phyloP scores from a whole-genome alignment of 2,113 vertebrate genomes.

The Conger conger region DNA sequence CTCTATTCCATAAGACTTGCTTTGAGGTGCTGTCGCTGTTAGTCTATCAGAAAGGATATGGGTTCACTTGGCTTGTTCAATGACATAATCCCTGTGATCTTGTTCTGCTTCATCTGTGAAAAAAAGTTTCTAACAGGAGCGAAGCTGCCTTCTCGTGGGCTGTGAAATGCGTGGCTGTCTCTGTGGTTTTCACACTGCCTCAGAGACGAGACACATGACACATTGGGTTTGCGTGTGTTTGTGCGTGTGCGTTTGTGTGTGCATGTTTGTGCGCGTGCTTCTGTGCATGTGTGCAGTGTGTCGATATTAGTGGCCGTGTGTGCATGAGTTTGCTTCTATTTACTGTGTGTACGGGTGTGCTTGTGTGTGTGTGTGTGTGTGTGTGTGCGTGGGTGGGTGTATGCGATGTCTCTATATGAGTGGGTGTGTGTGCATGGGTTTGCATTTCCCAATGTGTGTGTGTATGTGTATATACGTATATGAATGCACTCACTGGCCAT shows the following conservation, averaged over 20 bases:
- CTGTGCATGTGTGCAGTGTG: slow-evolving; percentile 24
- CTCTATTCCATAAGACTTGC: not conserved
- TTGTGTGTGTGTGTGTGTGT: not conserved
- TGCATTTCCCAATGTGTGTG: not conserved
- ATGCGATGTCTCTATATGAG: not conserved
- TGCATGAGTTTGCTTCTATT: too few relatives aligned
- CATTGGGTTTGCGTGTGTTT: not conserved
- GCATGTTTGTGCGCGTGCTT: slow-evolving; percentile 7
- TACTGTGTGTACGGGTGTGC: not conserved
- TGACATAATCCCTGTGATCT: not conserved
- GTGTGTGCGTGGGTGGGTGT: not conserved
- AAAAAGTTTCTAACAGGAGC: slow-evolving; percentile 6
- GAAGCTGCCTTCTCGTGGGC: not conserved
- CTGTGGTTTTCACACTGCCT: not conserved
- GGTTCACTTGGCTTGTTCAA: not conserved
- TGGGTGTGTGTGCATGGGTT: not conserved
- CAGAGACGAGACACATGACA: not conserved
- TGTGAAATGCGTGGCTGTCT: slow-evolving; percentile 12
- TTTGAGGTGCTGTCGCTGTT: not conserved
- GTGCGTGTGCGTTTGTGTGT: slow-evolving; percentile 5
- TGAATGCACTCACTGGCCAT: not conserved
- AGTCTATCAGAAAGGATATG: not conserved
- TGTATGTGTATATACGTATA: slow-evolving; percentile 2
- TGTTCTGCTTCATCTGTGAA: not conserved
- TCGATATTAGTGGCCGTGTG: slow-evolving; percentile 29